phyloP scores from a whole-genome alignment of 2,888 invertebrate genomes.

The Poecilus cupreus region DNA sequence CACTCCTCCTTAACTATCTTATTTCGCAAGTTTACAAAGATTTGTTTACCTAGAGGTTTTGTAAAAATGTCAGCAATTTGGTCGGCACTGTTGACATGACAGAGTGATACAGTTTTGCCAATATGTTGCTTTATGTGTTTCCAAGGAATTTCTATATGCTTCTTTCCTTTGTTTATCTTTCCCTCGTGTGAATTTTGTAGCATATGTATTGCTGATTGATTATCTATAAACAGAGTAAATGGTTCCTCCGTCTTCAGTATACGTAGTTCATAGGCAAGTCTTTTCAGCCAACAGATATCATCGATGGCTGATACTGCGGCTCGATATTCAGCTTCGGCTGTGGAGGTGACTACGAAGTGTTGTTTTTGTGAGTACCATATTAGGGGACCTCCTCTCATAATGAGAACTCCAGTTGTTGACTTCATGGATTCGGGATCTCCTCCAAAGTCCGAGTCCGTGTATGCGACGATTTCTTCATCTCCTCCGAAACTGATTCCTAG shows the following conservation, averaged over 20 bases:
- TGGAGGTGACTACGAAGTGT: slow-evolving; percentile 35
- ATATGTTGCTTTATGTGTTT: slow-evolving; percentile 66
- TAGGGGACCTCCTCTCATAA: slow-evolving; percentile 28
- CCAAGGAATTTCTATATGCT: slow-evolving; percentile 66
- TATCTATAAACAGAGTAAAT: slow-evolving; percentile 62
- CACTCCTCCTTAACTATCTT: slow-evolving; percentile 60
- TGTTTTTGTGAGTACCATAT: slow-evolving; percentile 38
- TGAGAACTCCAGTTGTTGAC: slow-evolving; percentile 22
- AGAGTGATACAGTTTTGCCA: slow-evolving; percentile 57
- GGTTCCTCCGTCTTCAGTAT: slow-evolving; percentile 31
- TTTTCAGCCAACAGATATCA: slow-evolving; percentile 33
- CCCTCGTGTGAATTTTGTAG: slow-evolving; percentile 65
- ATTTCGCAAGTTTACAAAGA: slow-evolving; percentile 60
- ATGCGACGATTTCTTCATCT: slow-evolving; percentile 36
- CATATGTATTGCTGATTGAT: slow-evolving; percentile 66
- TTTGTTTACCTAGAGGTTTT: slow-evolving; percentile 61
- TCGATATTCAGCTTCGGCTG: slow-evolving; percentile 34
- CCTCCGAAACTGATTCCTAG: slow-evolving; percentile 22
- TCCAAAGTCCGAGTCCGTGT: slow-evolving; percentile 34
- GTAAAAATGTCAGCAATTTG: slow-evolving; percentile 65
- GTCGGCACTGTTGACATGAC: slow-evolving; percentile 63
- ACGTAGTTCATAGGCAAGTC: slow-evolving; percentile 31
- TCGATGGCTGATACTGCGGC: slow-evolving; percentile 28
- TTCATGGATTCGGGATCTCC: slow-evolving; percentile 22
- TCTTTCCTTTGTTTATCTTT: slow-evolving; percentile 66